Conservation (phyloP, 30 jellyfish, hydroid and myxozoan species). For the Morbakka virulenta region DNA sequence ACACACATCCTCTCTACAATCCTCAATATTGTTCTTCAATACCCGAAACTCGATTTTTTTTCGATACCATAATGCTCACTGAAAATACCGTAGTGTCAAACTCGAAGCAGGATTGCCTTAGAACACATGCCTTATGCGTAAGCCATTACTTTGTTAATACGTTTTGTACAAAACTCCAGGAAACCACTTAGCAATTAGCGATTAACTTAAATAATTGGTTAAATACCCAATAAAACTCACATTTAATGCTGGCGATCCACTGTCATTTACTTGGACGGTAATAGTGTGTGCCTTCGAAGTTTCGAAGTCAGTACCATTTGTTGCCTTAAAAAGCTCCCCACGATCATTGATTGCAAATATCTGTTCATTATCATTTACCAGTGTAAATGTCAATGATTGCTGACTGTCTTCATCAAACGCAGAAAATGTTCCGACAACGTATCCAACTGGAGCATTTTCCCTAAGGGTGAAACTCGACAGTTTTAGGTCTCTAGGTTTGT, state of each 20-base stretch:
- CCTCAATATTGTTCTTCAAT: no score
- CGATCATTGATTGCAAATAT: conserved; percentile 49
- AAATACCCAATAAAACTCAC: conserved; percentile 43
- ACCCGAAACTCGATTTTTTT: no score
- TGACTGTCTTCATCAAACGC: conserved; percentile 70
- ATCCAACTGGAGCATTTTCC: conserved; percentile 66
- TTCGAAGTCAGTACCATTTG: conserved; percentile 55
- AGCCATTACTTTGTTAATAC: no score
- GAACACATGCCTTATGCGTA: no score
- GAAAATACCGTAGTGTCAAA: no score
- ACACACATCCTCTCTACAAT: no score
- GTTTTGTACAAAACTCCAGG: no score
- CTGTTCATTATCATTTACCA: conserved; percentile 42
- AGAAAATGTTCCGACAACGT: conserved; percentile 56
- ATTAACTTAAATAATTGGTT: no score
- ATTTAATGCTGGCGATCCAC: conserved; percentile 72
- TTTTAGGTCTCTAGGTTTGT: conserved; percentile 63
- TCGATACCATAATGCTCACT: no score
- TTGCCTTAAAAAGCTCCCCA: conserved; percentile 44
- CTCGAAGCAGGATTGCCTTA: no score
- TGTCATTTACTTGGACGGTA: conserved; percentile 44
- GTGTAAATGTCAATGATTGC: conserved; percentile 32
- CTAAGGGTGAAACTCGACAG: conserved; percentile 42
- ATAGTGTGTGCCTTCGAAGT: conserved; percentile 25
- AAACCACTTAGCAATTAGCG: no score